Percentiles rank a stretch among this genome's conserved stretches.
Evolutionary conservation across 2,888 invertebrate species (phyloP).

Genomic region (Amblyjoppa fuscipennis): DNA sequence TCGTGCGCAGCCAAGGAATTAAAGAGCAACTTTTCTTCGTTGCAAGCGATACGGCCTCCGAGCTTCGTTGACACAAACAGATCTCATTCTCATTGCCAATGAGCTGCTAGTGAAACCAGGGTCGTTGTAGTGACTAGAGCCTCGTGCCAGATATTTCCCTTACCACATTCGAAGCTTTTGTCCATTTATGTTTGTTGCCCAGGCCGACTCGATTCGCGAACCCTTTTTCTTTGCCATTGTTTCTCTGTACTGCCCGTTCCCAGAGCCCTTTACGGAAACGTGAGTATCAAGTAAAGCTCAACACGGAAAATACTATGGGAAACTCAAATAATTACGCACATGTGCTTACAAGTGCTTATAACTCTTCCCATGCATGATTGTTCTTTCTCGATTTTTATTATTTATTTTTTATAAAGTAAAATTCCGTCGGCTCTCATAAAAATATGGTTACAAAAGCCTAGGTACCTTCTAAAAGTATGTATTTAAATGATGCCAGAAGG

Average conservation of each 20-base stretch:
- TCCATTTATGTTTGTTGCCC: background rate
- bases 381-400: background rate
- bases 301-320: background rate
- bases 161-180: too few relatives aligned
- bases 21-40: background rate
- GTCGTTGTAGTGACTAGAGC: too few relatives aligned
- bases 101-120: background rate
- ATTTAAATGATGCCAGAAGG: too few relatives aligned
- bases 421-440: too few relatives aligned
- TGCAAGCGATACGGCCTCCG: too few relatives aligned
- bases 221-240: background rate
- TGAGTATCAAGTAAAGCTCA: background rate
- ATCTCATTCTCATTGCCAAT: background rate
- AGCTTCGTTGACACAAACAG: too few relatives aligned
- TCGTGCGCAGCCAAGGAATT: conserved; percentile 1
- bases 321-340: background rate
- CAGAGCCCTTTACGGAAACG: background rate
- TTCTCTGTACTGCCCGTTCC: conserved; percentile 18
- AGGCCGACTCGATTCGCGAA: background rate
- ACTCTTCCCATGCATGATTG: background rate
- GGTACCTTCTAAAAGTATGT: too few relatives aligned
- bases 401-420: background rate
- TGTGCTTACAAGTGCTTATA: background rate
- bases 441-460: too few relatives aligned
- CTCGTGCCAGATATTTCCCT: too few relatives aligned